phyloP scores from a whole-genome alignment of 1,140 invertebrate genomes.

The Bilobella aurantiaca region DNA sequence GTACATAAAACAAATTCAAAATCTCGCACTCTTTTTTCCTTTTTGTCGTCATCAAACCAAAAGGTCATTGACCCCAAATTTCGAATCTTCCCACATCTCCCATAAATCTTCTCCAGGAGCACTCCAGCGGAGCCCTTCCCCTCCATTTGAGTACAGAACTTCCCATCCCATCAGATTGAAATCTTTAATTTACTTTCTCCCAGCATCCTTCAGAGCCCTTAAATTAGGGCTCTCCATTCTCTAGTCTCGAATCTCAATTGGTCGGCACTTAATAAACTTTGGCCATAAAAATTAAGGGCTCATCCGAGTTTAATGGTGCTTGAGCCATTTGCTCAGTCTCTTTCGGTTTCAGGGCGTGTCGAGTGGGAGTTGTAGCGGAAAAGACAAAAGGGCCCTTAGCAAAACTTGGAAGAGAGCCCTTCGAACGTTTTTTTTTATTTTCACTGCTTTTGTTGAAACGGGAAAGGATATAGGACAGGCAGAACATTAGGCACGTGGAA shows the following conservation, averaged over 20 bases:
- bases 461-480: constrained; percentile 3
- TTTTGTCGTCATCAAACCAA: neutral
- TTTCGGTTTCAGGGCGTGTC: neutral
- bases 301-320: neutral
- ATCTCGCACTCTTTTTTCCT: too few species aligned
- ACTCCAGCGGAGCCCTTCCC: neutral
- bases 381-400: neutral
- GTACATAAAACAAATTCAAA: neutral
- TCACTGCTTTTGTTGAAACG: too few species aligned
- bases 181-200: neutral
- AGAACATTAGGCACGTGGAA: constrained; percentile 6
- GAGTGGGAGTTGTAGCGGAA: too few species aligned
- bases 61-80: neutral
- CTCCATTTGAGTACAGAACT: neutral
- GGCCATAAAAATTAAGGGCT: neutral
- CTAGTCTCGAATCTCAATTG: too few species aligned
- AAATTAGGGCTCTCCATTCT: too few species aligned
- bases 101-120: neutral
- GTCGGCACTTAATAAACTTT: neutral
- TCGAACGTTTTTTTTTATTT: too few species aligned
- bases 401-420: too few species aligned
- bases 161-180: neutral
- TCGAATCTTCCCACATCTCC: neutral
- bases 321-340: neutral
- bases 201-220: too few species aligned